Conservation (phyloP, 2,797 vertebrate species). For the Smutsia temminckii region DNA sequence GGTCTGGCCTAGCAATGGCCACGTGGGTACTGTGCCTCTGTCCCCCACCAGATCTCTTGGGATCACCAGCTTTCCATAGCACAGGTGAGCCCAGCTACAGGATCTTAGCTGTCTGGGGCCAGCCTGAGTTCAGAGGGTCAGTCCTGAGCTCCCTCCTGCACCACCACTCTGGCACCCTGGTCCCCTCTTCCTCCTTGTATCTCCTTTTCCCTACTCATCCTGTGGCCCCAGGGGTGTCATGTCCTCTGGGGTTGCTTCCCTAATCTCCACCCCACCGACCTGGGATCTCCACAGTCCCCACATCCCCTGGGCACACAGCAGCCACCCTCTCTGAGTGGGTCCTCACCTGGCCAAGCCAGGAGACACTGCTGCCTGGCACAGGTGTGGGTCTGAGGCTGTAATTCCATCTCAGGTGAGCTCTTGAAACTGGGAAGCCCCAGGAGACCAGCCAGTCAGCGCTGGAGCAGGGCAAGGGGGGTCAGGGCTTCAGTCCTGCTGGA, state of each 20-base stretch:
- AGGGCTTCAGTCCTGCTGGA: background rate
- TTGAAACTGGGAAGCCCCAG: background rate
- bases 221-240: background rate
- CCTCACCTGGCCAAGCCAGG: background rate
- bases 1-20: background rate
- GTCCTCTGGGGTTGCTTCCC: background rate
- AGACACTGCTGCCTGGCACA: background rate
- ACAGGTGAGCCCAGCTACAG: background rate
- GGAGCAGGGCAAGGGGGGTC: background rate
- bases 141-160: background rate
- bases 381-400: constrained; percentile 29
- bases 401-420: constrained; percentile 59
- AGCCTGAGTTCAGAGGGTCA: background rate
- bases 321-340: background rate
- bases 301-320: background rate
- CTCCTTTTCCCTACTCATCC: background rate
- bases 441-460: background rate
- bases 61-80: background rate
- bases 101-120: background rate
- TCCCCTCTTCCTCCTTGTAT: background rate
- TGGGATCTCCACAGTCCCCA: background rate
- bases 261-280: fast-evolving
- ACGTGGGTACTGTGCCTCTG: background rate
- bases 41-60: background rate
- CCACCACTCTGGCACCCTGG: background rate